Evolutionary conservation across 1,140 invertebrate genomes (phyloP).

Genomic region (Drosophila lacteicornis): DNA sequence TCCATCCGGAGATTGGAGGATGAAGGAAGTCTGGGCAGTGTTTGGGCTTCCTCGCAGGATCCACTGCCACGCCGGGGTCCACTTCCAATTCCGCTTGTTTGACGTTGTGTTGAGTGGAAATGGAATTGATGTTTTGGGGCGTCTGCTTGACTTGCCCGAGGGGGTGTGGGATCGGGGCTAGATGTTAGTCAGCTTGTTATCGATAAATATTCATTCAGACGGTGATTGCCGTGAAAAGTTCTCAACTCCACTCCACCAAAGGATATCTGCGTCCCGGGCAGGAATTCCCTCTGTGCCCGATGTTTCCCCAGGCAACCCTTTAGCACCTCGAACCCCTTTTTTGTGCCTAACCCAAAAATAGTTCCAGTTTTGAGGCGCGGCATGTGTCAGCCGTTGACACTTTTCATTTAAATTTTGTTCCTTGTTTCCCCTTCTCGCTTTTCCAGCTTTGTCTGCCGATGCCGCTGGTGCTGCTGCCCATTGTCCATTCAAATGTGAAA

Average conservation of each 20-base stretch:
- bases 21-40: conserved; percentile 35
- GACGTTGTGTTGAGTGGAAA: conserved; percentile 47
- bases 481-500: conserved; percentile 71
- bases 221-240: conserved; percentile 22
- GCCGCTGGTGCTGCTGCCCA: conserved; percentile 6
- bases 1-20: conserved; percentile 35
- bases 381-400: conserved; percentile 72
- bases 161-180: conserved; percentile 7
- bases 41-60: conserved; percentile 17
- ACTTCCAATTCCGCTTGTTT: conserved; percentile 38
- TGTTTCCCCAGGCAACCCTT: conserved; percentile 9
- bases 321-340: conserved; percentile 20
- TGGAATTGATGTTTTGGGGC: conserved; percentile 32
- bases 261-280: neutral
- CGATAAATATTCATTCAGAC: conserved; percentile 52
- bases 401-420: conserved; percentile 66
- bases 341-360: conserved; percentile 3
- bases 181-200: conserved; percentile 39
- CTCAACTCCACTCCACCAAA: neutral
- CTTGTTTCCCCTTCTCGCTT: conserved; percentile 8
- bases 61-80: conserved; percentile 6
- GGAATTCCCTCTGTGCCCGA: neutral
- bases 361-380: conserved; percentile 26
- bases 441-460: conserved; percentile 5
- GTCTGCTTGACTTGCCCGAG: neutral